Evolutionary conservation across 2,113 vertebrate species (phyloP), one percentile per base, ranked within the genome.

Genomic region (Oryzias melastigma): DNA sequence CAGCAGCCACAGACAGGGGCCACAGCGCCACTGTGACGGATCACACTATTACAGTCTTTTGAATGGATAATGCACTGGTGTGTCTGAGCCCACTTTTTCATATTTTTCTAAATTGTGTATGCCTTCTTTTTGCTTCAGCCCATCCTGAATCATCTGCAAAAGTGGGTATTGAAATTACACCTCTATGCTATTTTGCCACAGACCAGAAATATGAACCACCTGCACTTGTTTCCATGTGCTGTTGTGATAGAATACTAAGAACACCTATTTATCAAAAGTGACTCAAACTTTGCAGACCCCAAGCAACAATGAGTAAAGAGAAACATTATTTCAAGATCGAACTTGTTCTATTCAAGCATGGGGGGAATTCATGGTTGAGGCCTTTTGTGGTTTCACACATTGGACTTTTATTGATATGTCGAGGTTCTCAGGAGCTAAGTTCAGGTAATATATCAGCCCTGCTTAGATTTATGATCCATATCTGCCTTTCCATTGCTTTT

Each of bases 341-440:
- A 66, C 42, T 52, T 68, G 65, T 70, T 81, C 68, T 76, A 81
- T 70, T 77, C 55, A 75, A 77, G 66, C 60, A 71, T 47, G 56
- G 35, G 57, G 65, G 68, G 35, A 35, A 59, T 71, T 73, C 44
- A 69, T 54, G 68, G 59, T 68, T 40, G n/a, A 75, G 55, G 61
- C 40, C 52, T 69, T 75, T 54, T 61, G 54, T 60, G 50, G 43
- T 70, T 52, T 68, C 24, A 27, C 60, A 62, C 47, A 50, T 60
- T 55, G 48, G 19, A 51, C 75, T 55, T 51, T 41, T 17, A 63
- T 43, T 45, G 20, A 24, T 49, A 19, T 52, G 57, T 41, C 17
- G 3, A 55, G 35, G 10, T 35, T 35, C 35, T 35, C 10, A 35
- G 35, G 35, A 35, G 35, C 35, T 35, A 35, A 35, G 35, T 35